Percentiles rank a stretch among this genome's conserved stretches.
Conservation (phyloP, 64 coral and sea anemone species). For the Dendrophyllia cribrosa region DNA sequence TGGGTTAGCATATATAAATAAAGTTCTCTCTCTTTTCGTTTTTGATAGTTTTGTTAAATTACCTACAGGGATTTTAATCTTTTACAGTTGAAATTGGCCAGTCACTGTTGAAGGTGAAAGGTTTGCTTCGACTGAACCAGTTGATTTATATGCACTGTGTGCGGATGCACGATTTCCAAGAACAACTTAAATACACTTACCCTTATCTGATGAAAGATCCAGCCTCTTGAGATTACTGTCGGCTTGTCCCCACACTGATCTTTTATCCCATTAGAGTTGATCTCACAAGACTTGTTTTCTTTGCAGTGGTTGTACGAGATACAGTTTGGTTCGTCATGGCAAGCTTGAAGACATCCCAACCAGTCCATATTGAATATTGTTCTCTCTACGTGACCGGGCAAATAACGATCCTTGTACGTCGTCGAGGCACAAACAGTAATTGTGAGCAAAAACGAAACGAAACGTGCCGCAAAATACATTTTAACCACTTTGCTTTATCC, state of each 20-base stretch:
- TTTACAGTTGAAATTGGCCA: no score
- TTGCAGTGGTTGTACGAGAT: conserved; percentile 32
- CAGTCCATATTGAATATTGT: conserved; percentile 11
- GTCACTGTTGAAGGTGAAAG: no score
- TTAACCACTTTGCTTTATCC: background rate
- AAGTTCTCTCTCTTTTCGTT: no score
- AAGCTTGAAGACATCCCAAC: conserved; percentile 25
- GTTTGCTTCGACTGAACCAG: no score
- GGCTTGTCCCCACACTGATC: background rate
- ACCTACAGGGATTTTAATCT: no score
- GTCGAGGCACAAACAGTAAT: background rate
- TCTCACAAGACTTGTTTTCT: background rate
- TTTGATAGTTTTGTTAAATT: no score
- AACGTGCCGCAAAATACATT: background rate
- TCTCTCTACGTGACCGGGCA: background rate
- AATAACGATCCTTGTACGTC: background rate
- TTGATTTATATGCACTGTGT: background rate
- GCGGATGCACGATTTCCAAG: background rate
- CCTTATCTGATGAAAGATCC: conserved; percentile 33
- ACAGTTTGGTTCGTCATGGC: background rate
- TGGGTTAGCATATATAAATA: no score
- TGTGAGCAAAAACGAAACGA: background rate
- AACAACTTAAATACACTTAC: background rate
- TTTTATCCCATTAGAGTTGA: background rate
- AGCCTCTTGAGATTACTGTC: background rate